A percentile compares a stretch with the other conserved stretches of the same genome.
phyloP scores from a whole-genome alignment of 2,113 vertebrate species.

The Stigmatopora argus region DNA sequence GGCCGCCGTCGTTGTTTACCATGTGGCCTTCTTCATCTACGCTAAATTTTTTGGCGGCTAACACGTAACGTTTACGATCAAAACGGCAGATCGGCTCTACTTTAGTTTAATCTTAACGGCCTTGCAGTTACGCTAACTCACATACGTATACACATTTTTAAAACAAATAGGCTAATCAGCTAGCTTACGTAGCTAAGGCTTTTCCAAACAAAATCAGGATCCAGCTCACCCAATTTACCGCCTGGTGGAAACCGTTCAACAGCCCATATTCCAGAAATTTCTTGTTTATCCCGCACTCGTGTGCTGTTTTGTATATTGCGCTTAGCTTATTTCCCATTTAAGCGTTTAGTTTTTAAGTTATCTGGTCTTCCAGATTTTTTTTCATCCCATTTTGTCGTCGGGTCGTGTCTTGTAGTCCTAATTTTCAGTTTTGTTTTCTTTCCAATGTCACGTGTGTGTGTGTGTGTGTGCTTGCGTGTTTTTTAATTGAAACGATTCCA shows the following conservation, averaged over 20 bases:
- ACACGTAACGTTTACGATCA: background rate
- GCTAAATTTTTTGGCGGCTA: background rate
- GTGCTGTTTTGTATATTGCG: background rate
- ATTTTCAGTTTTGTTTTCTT: background rate
- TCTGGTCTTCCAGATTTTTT: background rate
- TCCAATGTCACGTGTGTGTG: background rate
- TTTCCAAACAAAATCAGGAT: background rate
- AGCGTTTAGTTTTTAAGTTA: background rate
- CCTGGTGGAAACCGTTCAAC: background rate
- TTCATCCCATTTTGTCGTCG: background rate
- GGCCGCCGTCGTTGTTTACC: background rate
- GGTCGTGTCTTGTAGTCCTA: background rate
- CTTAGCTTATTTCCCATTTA: background rate
- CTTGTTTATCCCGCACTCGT: background rate
- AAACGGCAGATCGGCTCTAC: no score
- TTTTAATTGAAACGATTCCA: conserved; percentile 26
- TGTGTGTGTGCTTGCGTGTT: conserved; percentile 8
- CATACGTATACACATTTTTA: background rate
- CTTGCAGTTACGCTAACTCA: background rate
- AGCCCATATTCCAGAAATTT: background rate
- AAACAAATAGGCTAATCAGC: background rate
- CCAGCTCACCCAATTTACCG: background rate
- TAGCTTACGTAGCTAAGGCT: background rate
- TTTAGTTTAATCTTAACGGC: background rate
- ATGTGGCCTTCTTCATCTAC: background rate